Evolutionary conservation across 2,113 vertebrate species (phyloP).

Genomic region (Brachypodius melanocephalos): DNA sequence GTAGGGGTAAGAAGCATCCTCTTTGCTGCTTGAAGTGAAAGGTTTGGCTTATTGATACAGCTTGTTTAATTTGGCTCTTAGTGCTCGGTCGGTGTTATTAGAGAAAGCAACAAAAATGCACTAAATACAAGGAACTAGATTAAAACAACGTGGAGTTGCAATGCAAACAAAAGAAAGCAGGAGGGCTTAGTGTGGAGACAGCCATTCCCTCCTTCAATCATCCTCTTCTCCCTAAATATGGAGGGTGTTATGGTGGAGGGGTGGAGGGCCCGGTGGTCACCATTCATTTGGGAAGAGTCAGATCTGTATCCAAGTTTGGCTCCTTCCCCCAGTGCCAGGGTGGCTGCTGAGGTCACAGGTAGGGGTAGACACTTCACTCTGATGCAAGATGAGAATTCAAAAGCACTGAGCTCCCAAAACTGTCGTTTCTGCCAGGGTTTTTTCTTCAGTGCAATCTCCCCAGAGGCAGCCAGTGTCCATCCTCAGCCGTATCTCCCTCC

Average conservation of each 20-base stretch:
- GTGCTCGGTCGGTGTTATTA: slow-evolving; percentile 2
- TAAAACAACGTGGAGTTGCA: slow-evolving; percentile 19
- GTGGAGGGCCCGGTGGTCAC: not conserved
- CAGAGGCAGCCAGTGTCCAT: not conserved
- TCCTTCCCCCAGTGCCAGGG: not conserved
- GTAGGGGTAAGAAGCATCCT: not conserved
- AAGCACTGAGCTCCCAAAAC: not conserved
- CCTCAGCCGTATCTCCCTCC: not conserved
- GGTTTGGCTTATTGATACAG: slow-evolving; percentile 34
- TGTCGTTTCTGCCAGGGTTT: not conserved
- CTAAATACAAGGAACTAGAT: slow-evolving; percentile 37
- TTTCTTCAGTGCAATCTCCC: not conserved
- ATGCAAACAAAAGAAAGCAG: not conserved
- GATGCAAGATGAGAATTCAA: not conserved
- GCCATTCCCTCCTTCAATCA: not conserved
- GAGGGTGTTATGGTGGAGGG: not conserved
- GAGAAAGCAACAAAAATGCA: slow-evolving; percentile 49
- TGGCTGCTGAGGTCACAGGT: not conserved
- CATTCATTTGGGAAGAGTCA: not conserved
- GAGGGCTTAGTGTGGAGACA: not conserved
- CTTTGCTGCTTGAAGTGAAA: slow-evolving; percentile 9
- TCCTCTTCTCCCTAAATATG: not conserved
- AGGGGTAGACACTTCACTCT: not conserved
- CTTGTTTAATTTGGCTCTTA: slow-evolving; percentile 58
- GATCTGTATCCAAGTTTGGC: not conserved